Base-by-base conservation (phyloP, 2,113 vertebrate genomes). In the Platycercus adscitus region DNA sequence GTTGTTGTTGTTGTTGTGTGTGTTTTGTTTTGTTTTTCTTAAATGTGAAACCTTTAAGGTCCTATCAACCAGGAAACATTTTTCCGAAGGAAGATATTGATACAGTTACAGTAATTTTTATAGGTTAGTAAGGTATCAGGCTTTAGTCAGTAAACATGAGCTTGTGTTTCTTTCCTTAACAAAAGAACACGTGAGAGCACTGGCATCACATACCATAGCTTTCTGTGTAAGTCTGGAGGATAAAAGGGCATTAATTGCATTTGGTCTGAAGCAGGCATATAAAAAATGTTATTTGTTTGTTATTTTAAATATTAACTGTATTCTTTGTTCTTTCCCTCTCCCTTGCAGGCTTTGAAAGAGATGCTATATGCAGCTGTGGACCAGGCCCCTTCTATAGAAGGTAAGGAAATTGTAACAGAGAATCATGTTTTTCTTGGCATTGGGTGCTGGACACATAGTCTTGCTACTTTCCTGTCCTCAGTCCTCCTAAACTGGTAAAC, bases 301-400 rank as follows among this genome's bases (percentile, higher is more conserved):
- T 35, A 17, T 29, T 46, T 73, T 78, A 17, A 39, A 47, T 89
- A 17, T 19, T 95, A 70, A 94, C 50, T 55, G 4, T 73, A 68
- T 93, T 95, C 43, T 76, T 91, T 94, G 85, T 77, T 77, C 72
- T 94, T 78, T 95, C 25, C 68, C 80, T 96, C 75, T 97, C 65
- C 94, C 43, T 75, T 83, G 61, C 94, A 99, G 99, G 99, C 99
- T 86, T 99, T 99, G 98, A 99, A 99, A 97, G 99, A 99, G 95
- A 99, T 99, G 99, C 98, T 99, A 63, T 99, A 99, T 97, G 99
- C 99, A 33, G 99, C 99, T 97, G 99, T 99, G 98, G 99, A 99
- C 97, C 99, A 99, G 97, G 99, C 99, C 81, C 99, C 99, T 52
- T 99, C 99, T 97, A 98, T 99, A 98, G 99, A 99, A 99, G 99